Percentiles rank a stretch among this genome's conserved stretches.
Conservation (phyloP, 2,113 vertebrate species). For the Sardina pilchardus region DNA sequence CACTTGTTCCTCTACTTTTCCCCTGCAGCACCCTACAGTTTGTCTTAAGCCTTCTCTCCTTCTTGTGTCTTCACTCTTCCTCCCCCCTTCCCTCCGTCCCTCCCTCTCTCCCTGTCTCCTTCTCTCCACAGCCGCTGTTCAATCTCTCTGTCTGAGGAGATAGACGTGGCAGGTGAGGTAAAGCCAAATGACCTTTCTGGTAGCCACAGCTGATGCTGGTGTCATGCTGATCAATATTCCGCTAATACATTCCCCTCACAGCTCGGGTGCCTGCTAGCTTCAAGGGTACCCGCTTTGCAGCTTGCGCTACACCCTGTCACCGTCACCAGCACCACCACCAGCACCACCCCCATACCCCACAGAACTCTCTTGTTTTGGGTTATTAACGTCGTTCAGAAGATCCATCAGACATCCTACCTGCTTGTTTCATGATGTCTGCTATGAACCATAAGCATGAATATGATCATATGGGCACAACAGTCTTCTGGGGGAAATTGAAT, state of each 20-base stretch:
- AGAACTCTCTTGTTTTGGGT: not conserved
- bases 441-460: too few relatives aligned
- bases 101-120: not conserved
- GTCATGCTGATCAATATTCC: conserved; percentile 57
- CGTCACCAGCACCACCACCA: not conserved
- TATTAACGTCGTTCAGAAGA: not conserved
- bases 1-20: not conserved
- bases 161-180: conserved; percentile 25
- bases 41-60: not conserved
- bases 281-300: conserved; percentile 43
- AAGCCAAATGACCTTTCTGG: conserved; percentile 42
- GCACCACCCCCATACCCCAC: not conserved
- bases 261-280: conserved; percentile 32
- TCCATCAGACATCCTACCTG: not conserved
- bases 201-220: conserved; percentile 53
- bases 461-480: too few relatives aligned
- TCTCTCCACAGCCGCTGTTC: not conserved
- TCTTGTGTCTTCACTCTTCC: not conserved
- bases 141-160: conserved; percentile 7
- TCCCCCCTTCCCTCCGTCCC: not conserved
- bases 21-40: not conserved
- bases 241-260: conserved; percentile 50
- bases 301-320: not conserved
- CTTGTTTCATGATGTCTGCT: not conserved
- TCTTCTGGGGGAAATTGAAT: too few relatives aligned